Base-by-base conservation (phyloP, 2,797 vertebrate species). In the Chromobotia macracanthus region DNA sequence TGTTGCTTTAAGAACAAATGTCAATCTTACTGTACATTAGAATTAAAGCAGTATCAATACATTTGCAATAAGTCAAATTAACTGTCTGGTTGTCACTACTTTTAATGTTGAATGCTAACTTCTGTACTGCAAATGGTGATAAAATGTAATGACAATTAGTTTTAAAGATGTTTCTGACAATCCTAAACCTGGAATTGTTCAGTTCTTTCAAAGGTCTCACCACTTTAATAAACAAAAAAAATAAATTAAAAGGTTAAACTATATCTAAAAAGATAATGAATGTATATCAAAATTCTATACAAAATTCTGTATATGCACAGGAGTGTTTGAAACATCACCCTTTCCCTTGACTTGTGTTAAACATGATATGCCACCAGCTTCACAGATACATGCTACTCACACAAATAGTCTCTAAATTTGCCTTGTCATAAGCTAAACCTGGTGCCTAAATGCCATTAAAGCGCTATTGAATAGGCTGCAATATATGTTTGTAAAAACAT, bases 81-180 rank as follows among this genome's bases (percentile, higher is more conserved):
- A 23, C 28, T 10, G 61, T 41, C 44, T 41, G 28, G 31, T 25
- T 78, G 76, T 55, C 75, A 77, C 55, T 60, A 25, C 25, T 51
- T 44, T 53, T 21, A 48, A 18, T 41, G 41, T 21, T 19, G 63
- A 48, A 38, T 51, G 28, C 48, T 83, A 55, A 64, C 63, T 72
- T 50, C 0, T 92, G 91, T 93, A 90, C 92, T 90, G 25, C 91
- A 78, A 41, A 38, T 64, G 31, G 35, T 7, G 4, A 46, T 25
- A 35, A 50, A 63, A 28, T n/a, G 13, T 35, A 18, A 61, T 31
- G 25, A 50, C 41, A 41, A 66, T 41, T 48, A 9, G 48, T 60
- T 55, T 1, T 9, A 19, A 66, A 63, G 23, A 60, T 61, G 25
- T 63, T 16, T 18, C 16, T 63, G 7, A 60, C 11, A 15, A 13